These are phyloP conservation scores for Herpetotheres cachinnans DNA, from an alignment of 2,113 vertebrate genomes.

Conservation along the genomic window DNA sequence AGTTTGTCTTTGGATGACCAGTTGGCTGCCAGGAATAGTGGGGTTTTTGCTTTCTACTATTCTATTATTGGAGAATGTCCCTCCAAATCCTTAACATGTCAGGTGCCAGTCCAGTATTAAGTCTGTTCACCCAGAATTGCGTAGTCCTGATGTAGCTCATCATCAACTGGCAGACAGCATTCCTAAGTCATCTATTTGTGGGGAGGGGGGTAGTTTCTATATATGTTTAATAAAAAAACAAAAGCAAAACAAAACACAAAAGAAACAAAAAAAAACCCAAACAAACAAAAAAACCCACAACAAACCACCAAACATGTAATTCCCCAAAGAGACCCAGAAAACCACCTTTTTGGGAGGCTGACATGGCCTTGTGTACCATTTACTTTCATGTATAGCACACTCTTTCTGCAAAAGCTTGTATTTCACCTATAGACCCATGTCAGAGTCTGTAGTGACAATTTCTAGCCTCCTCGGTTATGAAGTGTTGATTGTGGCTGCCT, in stretches of 20 bases:
- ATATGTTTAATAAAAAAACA: too few relatives aligned
- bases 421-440: accelerated
- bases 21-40: neutral
- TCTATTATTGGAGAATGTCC: neutral
- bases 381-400: accelerated
- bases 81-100: neutral
- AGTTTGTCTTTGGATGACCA: neutral
- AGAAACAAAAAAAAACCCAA: too few relatives aligned
- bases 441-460: neutral
- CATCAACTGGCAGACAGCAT: neutral
- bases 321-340: neutral
- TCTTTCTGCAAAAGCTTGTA: neutral
- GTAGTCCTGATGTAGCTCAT: neutral
- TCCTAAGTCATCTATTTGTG: neutral
- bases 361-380: neutral
- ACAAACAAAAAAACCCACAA: too few relatives aligned
- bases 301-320: neutral
- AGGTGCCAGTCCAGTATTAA: neutral
- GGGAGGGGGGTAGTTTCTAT: neutral
- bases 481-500: neutral
- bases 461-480: neutral
- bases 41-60: neutral
- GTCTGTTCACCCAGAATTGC: neutral
- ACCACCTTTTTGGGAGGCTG: neutral
- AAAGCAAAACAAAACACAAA: neutral